These are phyloP conservation scores for Napeogenes inachia DNA, from an alignment of 2,888 invertebrate genomes.

Conservation along the genomic window DNA sequence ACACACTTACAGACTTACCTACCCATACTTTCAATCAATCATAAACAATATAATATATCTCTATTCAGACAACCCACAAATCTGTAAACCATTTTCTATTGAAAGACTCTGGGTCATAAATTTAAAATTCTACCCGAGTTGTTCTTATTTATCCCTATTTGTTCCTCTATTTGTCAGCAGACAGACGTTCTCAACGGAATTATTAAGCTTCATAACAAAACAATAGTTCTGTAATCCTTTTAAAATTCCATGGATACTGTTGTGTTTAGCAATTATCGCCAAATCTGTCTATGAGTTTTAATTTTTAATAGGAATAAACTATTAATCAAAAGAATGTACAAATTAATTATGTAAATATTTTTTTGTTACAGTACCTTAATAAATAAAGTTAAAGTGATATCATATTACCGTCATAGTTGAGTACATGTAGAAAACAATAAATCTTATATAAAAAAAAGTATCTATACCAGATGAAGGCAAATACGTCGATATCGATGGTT, in stretches of 20 bases:
- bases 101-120: constrained; percentile 44
- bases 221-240: constrained; percentile 55
- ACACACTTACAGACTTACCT: too few species aligned
- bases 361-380: too few species aligned
- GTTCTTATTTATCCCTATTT: constrained; percentile 37
- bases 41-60: not conserved
- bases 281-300: not conserved
- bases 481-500: not conserved
- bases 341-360: too few species aligned
- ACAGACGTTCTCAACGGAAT: constrained; percentile 35
- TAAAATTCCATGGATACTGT: constrained; percentile 28
- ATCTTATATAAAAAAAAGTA: too few species aligned
- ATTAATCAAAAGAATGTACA: too few species aligned
- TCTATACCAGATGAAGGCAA: too few species aligned
- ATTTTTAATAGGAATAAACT: too few species aligned
- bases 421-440: too few species aligned
- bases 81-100: constrained; percentile 4
- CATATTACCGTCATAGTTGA: too few species aligned
- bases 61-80: constrained; percentile 1
- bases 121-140: constrained; percentile 46
- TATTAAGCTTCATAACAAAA: constrained; percentile 42
- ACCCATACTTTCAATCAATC: not conserved
- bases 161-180: constrained; percentile 46
- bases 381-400: too few species aligned
- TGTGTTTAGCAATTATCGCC: too few species aligned